Percentiles rank a stretch among this genome's conserved stretches.
These are phyloP conservation scores for Anolis apletophallus DNA, from an alignment of 2,797 vertebrate species.

Conservation along the genomic window DNA sequence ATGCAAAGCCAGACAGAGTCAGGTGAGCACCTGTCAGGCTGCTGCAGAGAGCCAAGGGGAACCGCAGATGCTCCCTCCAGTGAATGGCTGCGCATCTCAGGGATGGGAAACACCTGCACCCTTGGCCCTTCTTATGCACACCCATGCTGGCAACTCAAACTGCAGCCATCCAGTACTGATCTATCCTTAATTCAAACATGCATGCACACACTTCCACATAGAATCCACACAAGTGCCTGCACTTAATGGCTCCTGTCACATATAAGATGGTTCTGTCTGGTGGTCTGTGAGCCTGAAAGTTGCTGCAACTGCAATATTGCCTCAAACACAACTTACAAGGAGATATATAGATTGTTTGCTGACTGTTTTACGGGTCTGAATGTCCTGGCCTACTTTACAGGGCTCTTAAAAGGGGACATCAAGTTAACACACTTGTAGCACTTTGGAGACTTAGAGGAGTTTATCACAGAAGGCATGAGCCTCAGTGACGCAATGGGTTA, in stretches of 20 bases:
- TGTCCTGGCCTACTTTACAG: neutral
- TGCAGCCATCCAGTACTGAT: neutral
- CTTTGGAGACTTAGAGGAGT: neutral
- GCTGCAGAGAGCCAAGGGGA: neutral
- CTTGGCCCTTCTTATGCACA: too few relatives aligned
- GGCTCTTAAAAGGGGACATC: neutral
- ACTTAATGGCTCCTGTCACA: neutral
- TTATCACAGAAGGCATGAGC: too few relatives aligned
- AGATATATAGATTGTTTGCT: neutral
- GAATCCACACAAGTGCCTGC: too few relatives aligned
- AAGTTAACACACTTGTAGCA: neutral
- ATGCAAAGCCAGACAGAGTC: neutral
- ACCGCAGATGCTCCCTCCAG: neutral
- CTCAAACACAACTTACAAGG: neutral
- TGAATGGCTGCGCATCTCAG: neutral
- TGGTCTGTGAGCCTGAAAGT: neutral
- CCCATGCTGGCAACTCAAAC: neutral
- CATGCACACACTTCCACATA: neutral
- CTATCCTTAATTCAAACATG: neutral
- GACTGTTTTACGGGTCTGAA: neutral
- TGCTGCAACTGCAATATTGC: neutral
- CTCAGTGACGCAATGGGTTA: too few relatives aligned
- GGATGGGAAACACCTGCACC: neutral
- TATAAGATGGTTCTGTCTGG: neutral
- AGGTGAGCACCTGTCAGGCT: neutral